Evolutionary conservation across 1,140 invertebrate genomes (phyloP).

Genomic region (Hesperophylax magnus): DNA sequence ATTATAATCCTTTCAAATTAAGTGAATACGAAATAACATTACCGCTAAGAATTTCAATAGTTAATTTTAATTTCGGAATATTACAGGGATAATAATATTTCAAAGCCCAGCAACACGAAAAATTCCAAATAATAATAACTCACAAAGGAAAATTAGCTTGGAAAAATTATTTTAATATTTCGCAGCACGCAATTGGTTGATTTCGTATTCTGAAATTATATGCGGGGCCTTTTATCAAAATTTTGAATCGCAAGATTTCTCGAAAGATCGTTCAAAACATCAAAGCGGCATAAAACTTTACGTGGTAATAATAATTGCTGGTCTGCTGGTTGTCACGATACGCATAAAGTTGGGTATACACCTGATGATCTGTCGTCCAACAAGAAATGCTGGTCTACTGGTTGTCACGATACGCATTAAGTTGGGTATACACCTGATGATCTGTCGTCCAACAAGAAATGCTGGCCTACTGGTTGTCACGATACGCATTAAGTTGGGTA

Average conservation of each 20-base stretch:
- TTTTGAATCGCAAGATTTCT: conserved; percentile 27
- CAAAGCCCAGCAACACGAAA: conserved; percentile 18
- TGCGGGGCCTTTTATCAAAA: not conserved
- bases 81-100: not conserved
- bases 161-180: conserved; percentile 31
- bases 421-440: not conserved
- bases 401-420: not conserved
- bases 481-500: not conserved
- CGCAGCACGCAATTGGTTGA: conserved; percentile 41
- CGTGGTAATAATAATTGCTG: not conserved
- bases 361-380: not conserved
- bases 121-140: conserved; percentile 17
- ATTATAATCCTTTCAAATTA: too few species aligned
- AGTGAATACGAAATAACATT: too few species aligned
- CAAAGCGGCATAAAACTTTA: not conserved
- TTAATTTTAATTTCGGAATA: not conserved
- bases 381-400: not conserved
- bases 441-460: not conserved
- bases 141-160: conserved; percentile 38
- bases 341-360: not conserved
- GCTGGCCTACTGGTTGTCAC: not conserved
- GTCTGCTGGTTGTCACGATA: not conserved
- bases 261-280: conserved; percentile 26
- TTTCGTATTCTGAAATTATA: conserved; percentile 22
- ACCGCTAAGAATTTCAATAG: not conserved